A percentile compares a stretch with the other conserved stretches of the same genome.
Evolutionary conservation across 2,888 invertebrate species (phyloP).

Genomic region (Chrysopilus asiliformis): DNA sequence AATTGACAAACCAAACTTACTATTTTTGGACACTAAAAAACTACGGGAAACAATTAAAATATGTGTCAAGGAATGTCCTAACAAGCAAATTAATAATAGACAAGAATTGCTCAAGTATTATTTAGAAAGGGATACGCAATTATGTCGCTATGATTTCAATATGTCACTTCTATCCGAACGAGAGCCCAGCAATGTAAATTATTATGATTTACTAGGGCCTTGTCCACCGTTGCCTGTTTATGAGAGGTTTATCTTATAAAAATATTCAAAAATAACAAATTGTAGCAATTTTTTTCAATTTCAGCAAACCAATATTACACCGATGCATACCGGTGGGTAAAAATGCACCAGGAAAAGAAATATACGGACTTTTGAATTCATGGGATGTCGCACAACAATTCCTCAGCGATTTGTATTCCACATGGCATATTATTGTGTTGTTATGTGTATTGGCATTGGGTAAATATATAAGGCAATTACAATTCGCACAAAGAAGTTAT

Average conservation of each 20-base stretch:
- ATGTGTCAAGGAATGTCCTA: slow-evolving; percentile 82
- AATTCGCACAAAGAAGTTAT: no score
- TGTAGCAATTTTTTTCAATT: background rate
- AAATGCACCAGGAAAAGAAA: slow-evolving; percentile 50
- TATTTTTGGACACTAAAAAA: slow-evolving; percentile 71
- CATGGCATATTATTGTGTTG: slow-evolving; percentile 74
- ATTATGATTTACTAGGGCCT: slow-evolving; percentile 47
- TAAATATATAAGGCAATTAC: no score
- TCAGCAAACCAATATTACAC: slow-evolving; percentile 63
- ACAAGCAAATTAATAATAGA: slow-evolving; percentile 45
- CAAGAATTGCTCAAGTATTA: slow-evolving; percentile 61
- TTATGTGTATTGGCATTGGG: slow-evolving; percentile 70
- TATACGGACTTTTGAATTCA: slow-evolving; percentile 71
- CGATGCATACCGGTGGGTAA: slow-evolving; percentile 72
- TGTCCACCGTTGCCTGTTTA: slow-evolving; percentile 69
- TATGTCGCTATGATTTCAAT: slow-evolving; percentile 63
- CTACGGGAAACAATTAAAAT: slow-evolving; percentile 67
- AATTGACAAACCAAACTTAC: slow-evolving; percentile 60
- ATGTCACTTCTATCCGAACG: slow-evolving; percentile 40
- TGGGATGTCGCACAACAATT: slow-evolving; percentile 84
- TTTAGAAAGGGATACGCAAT: slow-evolving; percentile 52
- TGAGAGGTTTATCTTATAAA: slow-evolving; percentile 42
- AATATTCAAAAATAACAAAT: background rate
- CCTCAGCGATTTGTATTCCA: slow-evolving; percentile 73
- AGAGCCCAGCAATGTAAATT: slow-evolving; percentile 26